Conservation (phyloP, 2,888 invertebrate species). For the Nematopogon swammerdamellus region DNA sequence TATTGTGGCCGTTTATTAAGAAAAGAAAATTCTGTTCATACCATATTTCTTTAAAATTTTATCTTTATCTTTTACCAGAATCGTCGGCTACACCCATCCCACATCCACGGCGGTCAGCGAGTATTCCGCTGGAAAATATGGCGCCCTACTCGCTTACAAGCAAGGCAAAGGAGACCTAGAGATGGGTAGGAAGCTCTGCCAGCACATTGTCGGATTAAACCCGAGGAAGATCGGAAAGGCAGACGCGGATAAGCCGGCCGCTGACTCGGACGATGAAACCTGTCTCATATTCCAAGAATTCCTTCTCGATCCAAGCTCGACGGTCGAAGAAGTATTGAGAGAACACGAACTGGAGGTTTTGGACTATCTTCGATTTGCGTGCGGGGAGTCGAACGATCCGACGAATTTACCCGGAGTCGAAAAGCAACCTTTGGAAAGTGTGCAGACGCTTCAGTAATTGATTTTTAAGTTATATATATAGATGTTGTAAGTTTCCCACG, state of each 20-base stretch:
- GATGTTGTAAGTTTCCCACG: constrained; percentile 4
- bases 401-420: constrained; percentile 38
- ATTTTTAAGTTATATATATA: constrained; percentile 14
- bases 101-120: constrained; percentile 45
- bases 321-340: constrained; percentile 69
- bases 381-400: constrained; percentile 64
- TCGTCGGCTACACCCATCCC: constrained; percentile 81
- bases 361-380: constrained; percentile 85
- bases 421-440: constrained; percentile 52
- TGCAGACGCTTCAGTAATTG: constrained; percentile 66
- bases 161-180: constrained; percentile 33
- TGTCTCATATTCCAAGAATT: constrained; percentile 85
- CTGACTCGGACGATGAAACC: constrained; percentile 71
- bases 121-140: constrained; percentile 77
- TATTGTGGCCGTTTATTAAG: too few species aligned
- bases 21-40: too few species aligned
- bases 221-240: constrained; percentile 71
- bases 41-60: too few species aligned
- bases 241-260: constrained; percentile 57
- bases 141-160: constrained; percentile 74
- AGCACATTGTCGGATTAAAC: constrained; percentile 90
- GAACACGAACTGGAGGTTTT: constrained; percentile 64
- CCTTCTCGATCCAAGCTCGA: constrained; percentile 71
- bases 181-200: constrained; percentile 76
- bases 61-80: too few species aligned